A percentile compares a stretch with the other conserved stretches of the same genome.
Evolutionary conservation across 1,140 invertebrate genomes (phyloP).

Genomic region (Cotesia vestalis): DNA sequence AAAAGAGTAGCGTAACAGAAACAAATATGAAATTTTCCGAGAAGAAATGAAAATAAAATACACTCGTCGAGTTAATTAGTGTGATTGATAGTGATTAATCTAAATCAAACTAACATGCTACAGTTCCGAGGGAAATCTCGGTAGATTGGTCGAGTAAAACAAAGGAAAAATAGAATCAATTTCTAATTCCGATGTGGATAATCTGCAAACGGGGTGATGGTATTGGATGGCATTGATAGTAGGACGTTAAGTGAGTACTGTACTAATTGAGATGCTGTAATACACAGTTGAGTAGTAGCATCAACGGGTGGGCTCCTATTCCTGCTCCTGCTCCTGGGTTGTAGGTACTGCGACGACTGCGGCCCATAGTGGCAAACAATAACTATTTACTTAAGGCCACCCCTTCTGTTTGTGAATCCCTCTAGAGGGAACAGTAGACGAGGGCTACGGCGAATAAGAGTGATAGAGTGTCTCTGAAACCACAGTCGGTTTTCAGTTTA

Average conservation of each 20-base stretch:
- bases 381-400: constrained; percentile 62
- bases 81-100: too few species aligned
- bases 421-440: constrained; percentile 40
- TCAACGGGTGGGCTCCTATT: constrained; percentile 14
- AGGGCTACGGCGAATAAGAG: constrained; percentile 42
- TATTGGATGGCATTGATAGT: constrained; percentile 50
- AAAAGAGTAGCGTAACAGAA: too few species aligned
- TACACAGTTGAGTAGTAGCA: too few species aligned
- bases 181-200: background rate
- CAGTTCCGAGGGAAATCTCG: too few species aligned
- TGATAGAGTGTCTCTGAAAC: constrained; percentile 36
- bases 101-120: too few species aligned
- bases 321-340: background rate
- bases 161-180: background rate
- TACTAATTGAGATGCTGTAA: constrained; percentile 55
- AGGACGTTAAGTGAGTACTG: constrained; percentile 53
- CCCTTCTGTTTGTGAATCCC: constrained; percentile 60
- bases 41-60: too few species aligned
- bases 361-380: constrained; percentile 55
- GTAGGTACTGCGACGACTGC: constrained; percentile 39
- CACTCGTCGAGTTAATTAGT: too few species aligned
- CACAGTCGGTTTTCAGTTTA: constrained; percentile 33
- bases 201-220: constrained; percentile 39
- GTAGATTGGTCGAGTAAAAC: too few species aligned
- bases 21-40: too few species aligned